Base-by-base conservation (phyloP, 1,140 invertebrate species). In the Brachionus plicatilis region DNA sequence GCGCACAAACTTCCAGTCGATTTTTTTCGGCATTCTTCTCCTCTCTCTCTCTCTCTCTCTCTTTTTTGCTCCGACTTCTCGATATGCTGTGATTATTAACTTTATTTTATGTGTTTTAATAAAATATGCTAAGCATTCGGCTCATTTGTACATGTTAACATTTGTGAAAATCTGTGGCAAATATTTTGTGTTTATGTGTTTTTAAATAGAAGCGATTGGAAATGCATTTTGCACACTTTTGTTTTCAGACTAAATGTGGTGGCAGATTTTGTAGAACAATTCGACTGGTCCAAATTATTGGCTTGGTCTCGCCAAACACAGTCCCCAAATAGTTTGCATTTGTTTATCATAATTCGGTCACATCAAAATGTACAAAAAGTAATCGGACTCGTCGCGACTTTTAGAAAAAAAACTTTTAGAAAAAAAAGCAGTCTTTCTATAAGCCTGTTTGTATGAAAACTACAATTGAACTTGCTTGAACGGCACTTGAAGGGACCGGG, bases 1-100 rank as follows among this genome's bases (percentile, higher is more conserved):
- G 41, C 68, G 12, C 41, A 72, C 33, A 72, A 41, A 72, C 43
- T 72, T 72, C 68, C 68, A 72, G 41, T 72, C 68, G 33, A 72
- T 72, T 72, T 72, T 72, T 72, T 72, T 72, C 29, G 68, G 68
- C 68, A 72, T 72, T 6, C 4, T 3, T 33, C 5, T 37, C 6
- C 33, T 37, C 33, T 37, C 24, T 24, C 24, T 24, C 24, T 24
- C 24, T 24, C 24, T 24, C 24, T 24, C 27, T 29, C 27, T 29
- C n/a, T n/a, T 33, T 37, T 0, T 37, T 37, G 1, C 5, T 66
- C 17, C 24, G 0, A 1, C 17, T 53, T 6, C n/a, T 24, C 27
- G 7, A 60, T 60, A 60, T 60, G 53, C 53, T 60, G 53, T 60
- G 53, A 60, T 60, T 20, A 60, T 60, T 8, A 60, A 60, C 6